Evolutionary conservation across 2,888 invertebrate genomes (phyloP), one percentile per base, ranked within the genome.

Genomic region (Pandemis cinnamomeana): DNA sequence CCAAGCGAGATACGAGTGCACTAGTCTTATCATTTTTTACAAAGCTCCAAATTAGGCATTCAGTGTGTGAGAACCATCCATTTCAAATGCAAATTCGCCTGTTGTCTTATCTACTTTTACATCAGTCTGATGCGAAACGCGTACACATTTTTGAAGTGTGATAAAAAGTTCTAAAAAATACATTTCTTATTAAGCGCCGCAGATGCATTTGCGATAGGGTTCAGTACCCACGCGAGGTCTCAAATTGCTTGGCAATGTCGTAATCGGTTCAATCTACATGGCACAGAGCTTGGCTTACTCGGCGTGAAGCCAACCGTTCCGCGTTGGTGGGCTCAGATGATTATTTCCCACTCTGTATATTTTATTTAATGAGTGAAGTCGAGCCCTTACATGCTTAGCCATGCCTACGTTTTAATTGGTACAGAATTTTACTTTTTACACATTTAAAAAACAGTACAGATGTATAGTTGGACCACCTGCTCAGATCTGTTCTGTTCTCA

Each of bases 271-370:
- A 84, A 92, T 91, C 91, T 92, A 87, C 87, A 85, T 82, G 80
- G 70, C 78, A 79, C 83, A 84, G 87, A 87, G 85, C 87, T 86
- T 83, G 84, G 84, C 80, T 87, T 89, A 88, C 85, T 83, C 83
- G 86, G 90, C 92, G 89, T 92, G 89, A 91, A 91, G 87, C 86
- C 85, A 85, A 82, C 82, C 86, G 92, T 93, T 91, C 88, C 92
- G 89, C 92, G 85, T 89, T 85, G 87, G 82, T 90, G 86, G 83
- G 77, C 83, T 77, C 87, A 86, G 84, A 86, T 84, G 83, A 85
- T 87, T 72, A 89, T 90, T 91, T 92, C 92, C 91, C 91, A 92
- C 91, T 89, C 86, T 86, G 76, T 80, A 82, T 84, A 86, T 84
- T 88, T 87, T 82, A 82, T 82, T 82, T 87, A 87, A 89, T 87